Percentiles rank a stretch among this genome's conserved stretches.
phyloP scores from a whole-genome alignment of 2,888 invertebrate genomes.

The Rhaphigaster nebulosa region DNA sequence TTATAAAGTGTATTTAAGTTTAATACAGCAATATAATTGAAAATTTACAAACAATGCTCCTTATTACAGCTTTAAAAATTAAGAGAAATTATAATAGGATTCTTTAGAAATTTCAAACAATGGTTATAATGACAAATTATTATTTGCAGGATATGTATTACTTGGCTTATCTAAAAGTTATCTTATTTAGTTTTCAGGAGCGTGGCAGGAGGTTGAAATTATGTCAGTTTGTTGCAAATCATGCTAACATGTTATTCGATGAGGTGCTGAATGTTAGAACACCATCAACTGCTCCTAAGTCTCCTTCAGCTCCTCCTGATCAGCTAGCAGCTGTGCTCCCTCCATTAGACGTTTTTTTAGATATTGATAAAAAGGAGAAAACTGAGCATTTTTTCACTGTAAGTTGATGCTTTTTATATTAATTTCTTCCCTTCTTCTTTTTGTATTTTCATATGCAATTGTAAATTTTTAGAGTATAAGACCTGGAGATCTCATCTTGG shows the following conservation, averaged over 20 bases:
- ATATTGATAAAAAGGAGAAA: constrained; percentile 82
- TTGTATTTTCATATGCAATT: neutral
- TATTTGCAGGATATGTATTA: too few relatives aligned
- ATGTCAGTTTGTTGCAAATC: constrained; percentile 89
- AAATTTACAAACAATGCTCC: too few relatives aligned
- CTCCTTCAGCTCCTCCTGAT: constrained; percentile 74
- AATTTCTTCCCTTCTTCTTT: neutral
- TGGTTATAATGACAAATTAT: too few relatives aligned
- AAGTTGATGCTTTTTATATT: constrained; percentile 66
- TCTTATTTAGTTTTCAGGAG: constrained; percentile 77
- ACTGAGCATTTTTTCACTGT: constrained; percentile 87
- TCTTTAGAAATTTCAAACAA: too few relatives aligned
- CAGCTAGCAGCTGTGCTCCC: constrained; percentile 80
- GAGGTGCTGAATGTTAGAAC: constrained; percentile 68
- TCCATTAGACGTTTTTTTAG: constrained; percentile 87
- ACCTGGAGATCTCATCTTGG: constrained; percentile 81
- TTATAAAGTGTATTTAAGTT: too few relatives aligned
- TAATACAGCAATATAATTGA: too few relatives aligned
- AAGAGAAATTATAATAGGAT: too few relatives aligned
- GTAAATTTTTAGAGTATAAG: constrained; percentile 64
- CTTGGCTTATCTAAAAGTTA: neutral
- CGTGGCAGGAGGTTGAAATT: constrained; percentile 85
- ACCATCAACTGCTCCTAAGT: constrained; percentile 71
- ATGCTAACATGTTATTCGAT: constrained; percentile 83
- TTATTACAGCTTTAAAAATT: too few relatives aligned